A percentile compares a stretch with the other conserved stretches of the same genome.
Conservation (phyloP, 2,113 vertebrate species). For the Actenoides lindsayi region DNA sequence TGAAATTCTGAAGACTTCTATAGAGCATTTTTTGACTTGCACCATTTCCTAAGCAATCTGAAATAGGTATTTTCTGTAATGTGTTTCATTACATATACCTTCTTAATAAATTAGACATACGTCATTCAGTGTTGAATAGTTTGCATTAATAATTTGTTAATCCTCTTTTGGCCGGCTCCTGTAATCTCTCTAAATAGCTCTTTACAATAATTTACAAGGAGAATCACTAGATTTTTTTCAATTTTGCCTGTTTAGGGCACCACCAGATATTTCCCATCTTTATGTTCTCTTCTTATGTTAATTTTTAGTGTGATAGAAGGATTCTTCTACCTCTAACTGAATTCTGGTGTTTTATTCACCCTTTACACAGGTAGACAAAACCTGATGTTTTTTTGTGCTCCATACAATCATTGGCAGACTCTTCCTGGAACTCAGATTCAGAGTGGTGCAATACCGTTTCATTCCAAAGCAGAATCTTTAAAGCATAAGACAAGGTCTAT, state of each 20-base stretch:
- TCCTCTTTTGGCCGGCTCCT: neutral
- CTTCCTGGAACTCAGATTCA: neutral
- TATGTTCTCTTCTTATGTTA: neutral
- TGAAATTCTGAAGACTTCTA: neutral
- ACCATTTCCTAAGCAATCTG: neutral
- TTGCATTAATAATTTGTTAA: neutral
- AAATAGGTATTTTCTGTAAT: neutral
- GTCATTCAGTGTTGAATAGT: neutral
- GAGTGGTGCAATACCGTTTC: neutral
- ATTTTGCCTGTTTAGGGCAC: neutral
- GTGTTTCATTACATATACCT: neutral
- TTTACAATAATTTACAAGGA: neutral
- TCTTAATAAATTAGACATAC: neutral
- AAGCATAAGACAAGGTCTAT: neutral
- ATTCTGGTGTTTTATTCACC: neutral
- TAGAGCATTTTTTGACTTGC: neutral
- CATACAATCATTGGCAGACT: neutral
- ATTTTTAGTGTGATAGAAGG: neutral
- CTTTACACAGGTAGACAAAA: neutral
- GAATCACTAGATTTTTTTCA: neutral
- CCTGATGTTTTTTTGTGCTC: neutral
- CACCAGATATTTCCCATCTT: neutral
- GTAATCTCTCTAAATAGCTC: neutral
- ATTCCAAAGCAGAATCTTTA: neutral
- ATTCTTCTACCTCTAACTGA: neutral